A percentile compares a stretch with the other conserved stretches of the same genome.
Conservation (phyloP, 2,888 invertebrate species). For the Allacma fusca region DNA sequence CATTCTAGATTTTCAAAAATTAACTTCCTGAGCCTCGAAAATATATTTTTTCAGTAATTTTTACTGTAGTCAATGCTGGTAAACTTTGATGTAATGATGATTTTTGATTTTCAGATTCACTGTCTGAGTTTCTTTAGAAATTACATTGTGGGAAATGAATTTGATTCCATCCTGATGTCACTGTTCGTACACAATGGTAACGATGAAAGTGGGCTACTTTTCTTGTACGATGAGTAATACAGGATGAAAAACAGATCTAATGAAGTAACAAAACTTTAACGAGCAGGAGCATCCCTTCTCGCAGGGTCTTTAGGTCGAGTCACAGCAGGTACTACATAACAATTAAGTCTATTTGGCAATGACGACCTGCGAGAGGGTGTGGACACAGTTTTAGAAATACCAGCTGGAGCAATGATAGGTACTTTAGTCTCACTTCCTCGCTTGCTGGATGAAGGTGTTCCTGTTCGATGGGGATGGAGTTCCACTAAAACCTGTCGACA, state of each 20-base stretch:
- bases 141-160: no score
- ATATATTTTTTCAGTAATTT: no score
- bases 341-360: slow-evolving; percentile 41
- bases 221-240: no score
- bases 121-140: no score
- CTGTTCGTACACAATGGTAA: no score
- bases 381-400: not conserved
- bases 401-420: slow-evolving; percentile 1
- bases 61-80: no score
- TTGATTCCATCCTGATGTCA: no score
- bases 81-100: no score
- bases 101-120: no score
- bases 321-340: slow-evolving; percentile 35
- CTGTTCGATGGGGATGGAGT: slow-evolving; percentile 35
- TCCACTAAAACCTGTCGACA: slow-evolving; percentile 33
- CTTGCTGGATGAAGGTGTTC: slow-evolving; percentile 12
- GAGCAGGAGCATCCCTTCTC: slow-evolving; percentile 34
- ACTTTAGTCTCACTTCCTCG: slow-evolving; percentile 28
- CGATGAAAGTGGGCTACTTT: no score
- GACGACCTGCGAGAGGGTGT: slow-evolving; percentile 37
- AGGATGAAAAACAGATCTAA: not conserved
- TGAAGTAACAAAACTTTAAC: not conserved
- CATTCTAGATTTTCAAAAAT: no score
- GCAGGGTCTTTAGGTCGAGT: slow-evolving; percentile 25
- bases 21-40: no score